Evolutionary conservation across 2,113 vertebrate genomes (phyloP).

Genomic region (Anarhynchus alexandrinus): DNA sequence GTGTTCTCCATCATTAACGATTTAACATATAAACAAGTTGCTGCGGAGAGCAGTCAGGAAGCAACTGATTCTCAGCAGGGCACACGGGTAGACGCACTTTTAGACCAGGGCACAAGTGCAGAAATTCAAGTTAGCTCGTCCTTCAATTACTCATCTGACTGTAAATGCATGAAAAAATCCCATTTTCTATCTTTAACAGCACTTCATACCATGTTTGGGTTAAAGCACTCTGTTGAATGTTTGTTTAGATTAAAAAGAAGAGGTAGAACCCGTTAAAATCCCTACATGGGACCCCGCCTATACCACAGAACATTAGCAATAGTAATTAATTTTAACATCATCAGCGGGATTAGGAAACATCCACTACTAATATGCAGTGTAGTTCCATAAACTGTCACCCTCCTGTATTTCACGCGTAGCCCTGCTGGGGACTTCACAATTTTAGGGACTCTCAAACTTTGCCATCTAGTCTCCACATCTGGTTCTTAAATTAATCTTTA

Average conservation of each 20-base stretch:
- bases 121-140: neutral
- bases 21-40: neutral
- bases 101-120: neutral
- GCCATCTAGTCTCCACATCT: neutral
- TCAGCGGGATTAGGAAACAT: neutral
- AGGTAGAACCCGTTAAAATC: neutral
- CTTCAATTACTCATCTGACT: neutral
- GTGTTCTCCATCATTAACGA: neutral
- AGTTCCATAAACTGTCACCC: neutral
- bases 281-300: neutral
- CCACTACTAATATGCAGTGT: neutral
- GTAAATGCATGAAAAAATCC: neutral
- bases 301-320: neutral
- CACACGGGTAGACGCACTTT: neutral
- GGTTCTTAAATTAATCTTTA: neutral
- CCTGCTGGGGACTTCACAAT: neutral
- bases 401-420: neutral
- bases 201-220: neutral
- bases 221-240: neutral
- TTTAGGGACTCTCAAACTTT: neutral
- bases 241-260: neutral
- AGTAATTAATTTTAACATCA: neutral
- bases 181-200: neutral
- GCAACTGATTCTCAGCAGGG: neutral
- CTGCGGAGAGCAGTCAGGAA: neutral